phyloP scores from a whole-genome alignment of 2,888 invertebrate species.

The Prionchulus punctatus region DNA sequence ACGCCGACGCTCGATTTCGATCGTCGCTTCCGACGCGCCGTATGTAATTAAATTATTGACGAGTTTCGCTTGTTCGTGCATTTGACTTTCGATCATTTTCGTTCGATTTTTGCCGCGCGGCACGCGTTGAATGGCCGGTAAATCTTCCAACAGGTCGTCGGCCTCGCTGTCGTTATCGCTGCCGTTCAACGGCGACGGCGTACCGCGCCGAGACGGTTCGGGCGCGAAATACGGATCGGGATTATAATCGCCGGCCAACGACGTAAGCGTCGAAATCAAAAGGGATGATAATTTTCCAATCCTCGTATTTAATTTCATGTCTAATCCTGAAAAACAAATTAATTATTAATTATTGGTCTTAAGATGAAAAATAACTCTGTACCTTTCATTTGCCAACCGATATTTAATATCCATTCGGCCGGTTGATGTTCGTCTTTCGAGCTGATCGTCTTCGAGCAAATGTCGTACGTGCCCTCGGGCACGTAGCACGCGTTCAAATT shows the following conservation, averaged over 20 bases:
- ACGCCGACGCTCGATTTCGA: constrained; percentile 76
- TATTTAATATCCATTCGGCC: constrained; percentile 93
- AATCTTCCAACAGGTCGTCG: not conserved
- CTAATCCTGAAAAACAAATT: too few relatives aligned
- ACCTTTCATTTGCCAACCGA: constrained; percentile 98
- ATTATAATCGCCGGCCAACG: not conserved
- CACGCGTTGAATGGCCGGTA: constrained; percentile 13
- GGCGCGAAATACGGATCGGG: not conserved
- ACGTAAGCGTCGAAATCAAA: constrained; percentile 8
- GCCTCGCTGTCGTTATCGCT: constrained; percentile 40
- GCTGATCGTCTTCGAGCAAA: constrained; percentile 49
- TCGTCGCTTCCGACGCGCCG: constrained; percentile 64
- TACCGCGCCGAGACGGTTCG: not conserved
- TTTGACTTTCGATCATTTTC: constrained; percentile 64
- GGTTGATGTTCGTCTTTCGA: constrained; percentile 10
- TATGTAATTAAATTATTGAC: constrained; percentile 67
- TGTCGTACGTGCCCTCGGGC: constrained; percentile 96
- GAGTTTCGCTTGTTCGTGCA: constrained; percentile 90
- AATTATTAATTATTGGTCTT: too few relatives aligned
- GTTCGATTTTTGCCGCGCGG: constrained; percentile 14
- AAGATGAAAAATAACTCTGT: too few relatives aligned
- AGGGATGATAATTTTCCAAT: too few relatives aligned
- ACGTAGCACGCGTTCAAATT: constrained; percentile 56
- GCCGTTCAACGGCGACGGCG: constrained; percentile 48
- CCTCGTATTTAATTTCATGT: too few relatives aligned